Evolutionary conservation across 2,888 invertebrate genomes (phyloP).

Genomic region (Lasioglossum marginatum): DNA sequence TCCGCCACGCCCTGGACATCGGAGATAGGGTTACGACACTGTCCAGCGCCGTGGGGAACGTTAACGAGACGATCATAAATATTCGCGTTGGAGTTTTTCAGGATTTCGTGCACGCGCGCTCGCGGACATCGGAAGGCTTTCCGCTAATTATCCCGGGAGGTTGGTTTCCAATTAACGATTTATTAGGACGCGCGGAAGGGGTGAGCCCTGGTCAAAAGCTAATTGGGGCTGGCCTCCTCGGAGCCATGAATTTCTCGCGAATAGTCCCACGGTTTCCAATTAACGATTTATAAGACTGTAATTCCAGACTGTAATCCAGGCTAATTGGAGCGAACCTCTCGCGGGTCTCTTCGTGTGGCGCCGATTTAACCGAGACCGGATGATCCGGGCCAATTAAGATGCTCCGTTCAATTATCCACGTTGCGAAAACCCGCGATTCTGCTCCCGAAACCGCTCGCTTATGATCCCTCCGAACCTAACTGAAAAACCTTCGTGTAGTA

Average conservation of each 20-base stretch:
- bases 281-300: constrained; percentile 66
- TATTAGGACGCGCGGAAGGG: constrained; percentile 58
- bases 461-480: not conserved
- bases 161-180: constrained; percentile 73
- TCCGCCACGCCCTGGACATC: constrained; percentile 83
- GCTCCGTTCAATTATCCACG: constrained; percentile 17
- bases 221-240: constrained; percentile 59
- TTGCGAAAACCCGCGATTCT: not conserved
- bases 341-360: constrained; percentile 8
- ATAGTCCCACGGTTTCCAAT: constrained; percentile 62
- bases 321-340: constrained; percentile 54
- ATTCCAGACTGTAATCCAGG: no score
- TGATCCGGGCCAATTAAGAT: constrained; percentile 24
- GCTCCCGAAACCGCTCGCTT: not conserved
- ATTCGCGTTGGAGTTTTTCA: constrained; percentile 63
- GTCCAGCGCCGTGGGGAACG: constrained; percentile 71
- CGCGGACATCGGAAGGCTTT: constrained; percentile 51
- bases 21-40: constrained; percentile 81
- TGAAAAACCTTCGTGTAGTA: not conserved
- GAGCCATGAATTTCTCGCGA: constrained; percentile 57
- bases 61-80: constrained; percentile 82
- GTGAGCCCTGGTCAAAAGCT: constrained; percentile 54
- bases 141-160: constrained; percentile 65
- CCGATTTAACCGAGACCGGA: constrained; percentile 21
- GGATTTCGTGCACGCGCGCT: constrained; percentile 36